A percentile compares a stretch with the other conserved stretches of the same genome.
These are phyloP conservation scores for Heliconius erato DNA, from an alignment of 2,888 invertebrate species.

Conservation along the genomic window DNA sequence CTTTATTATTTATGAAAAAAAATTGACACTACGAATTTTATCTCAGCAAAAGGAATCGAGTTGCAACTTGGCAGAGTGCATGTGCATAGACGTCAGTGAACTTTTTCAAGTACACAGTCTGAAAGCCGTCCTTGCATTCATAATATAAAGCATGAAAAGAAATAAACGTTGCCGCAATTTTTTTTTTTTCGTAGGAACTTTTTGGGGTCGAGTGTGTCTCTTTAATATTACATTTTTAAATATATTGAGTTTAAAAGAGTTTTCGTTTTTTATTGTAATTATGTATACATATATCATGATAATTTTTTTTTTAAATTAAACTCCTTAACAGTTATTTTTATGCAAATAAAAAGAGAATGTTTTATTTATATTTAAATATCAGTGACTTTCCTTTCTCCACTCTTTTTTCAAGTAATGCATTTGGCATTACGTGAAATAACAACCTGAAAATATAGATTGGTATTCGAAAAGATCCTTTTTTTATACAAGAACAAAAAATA, in stretches of 20 bases:
- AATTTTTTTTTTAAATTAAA: not conserved
- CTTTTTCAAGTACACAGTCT: slow-evolving; percentile 47
- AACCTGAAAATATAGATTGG: not conserved
- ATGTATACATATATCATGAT: too few relatives aligned
- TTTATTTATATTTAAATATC: too few relatives aligned
- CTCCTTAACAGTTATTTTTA: not conserved
- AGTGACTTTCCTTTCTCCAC: too few relatives aligned
- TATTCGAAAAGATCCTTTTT: not conserved
- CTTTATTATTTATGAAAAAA: not conserved
- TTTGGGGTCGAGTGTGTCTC: slow-evolving; percentile 25
- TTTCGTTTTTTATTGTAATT: not conserved
- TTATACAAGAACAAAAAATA: not conserved
- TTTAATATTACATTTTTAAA: slow-evolving; percentile 7
- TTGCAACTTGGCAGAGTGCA: slow-evolving; percentile 44
- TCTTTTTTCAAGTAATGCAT: too few relatives aligned
- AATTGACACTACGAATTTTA: slow-evolving; percentile 6
- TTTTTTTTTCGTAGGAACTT: slow-evolving; percentile 19
- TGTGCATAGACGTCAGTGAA: slow-evolving; percentile 47
- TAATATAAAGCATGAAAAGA: slow-evolving; percentile 42
- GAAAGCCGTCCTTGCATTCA: slow-evolving; percentile 49
- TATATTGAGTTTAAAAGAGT: not conserved
- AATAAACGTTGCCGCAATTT: slow-evolving; percentile 29
- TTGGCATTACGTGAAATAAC: too few relatives aligned
- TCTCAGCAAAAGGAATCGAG: slow-evolving; percentile 19
- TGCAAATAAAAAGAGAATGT: too few relatives aligned